phyloP scores from a whole-genome alignment of 2,797 vertebrate species.

The Esox lucius region DNA sequence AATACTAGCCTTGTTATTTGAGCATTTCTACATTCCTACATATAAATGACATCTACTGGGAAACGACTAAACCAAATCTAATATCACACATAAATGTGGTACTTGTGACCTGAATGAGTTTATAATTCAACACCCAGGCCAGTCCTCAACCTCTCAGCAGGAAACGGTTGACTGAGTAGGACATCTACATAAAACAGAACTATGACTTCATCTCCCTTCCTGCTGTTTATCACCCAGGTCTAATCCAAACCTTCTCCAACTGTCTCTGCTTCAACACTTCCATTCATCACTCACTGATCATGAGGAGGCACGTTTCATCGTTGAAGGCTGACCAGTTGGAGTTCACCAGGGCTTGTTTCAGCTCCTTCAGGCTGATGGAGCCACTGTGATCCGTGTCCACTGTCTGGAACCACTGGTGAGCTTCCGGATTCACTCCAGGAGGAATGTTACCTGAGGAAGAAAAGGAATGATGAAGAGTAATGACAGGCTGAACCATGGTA shows the following conservation, averaged over 20 bases:
- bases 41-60: not conserved
- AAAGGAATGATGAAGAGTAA: not conserved
- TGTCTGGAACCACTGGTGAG: constrained; percentile 89
- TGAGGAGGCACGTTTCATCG: constrained; percentile 92
- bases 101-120: not conserved
- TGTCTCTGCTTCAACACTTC: no score
- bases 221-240: no score
- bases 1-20: no score
- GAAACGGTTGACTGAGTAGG: not conserved
- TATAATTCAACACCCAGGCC: not conserved
- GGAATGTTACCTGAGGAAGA: constrained; percentile 75
- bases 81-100: not conserved
- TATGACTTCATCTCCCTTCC: no score
- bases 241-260: not conserved
- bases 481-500: not conserved
- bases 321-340: constrained; percentile 93
- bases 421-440: constrained; percentile 84
- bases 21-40: no score
- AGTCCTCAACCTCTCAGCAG: not conserved
- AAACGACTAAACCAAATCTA: not conserved
- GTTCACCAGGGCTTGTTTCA: constrained; percentile 93
- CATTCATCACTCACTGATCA: constrained; percentile 87
- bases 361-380: constrained; percentile 88
- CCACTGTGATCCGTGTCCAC: constrained; percentile 89
- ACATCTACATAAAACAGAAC: not conserved